phyloP scores from a whole-genome alignment of 2,888 invertebrate species.

The Mimas tiliae region DNA sequence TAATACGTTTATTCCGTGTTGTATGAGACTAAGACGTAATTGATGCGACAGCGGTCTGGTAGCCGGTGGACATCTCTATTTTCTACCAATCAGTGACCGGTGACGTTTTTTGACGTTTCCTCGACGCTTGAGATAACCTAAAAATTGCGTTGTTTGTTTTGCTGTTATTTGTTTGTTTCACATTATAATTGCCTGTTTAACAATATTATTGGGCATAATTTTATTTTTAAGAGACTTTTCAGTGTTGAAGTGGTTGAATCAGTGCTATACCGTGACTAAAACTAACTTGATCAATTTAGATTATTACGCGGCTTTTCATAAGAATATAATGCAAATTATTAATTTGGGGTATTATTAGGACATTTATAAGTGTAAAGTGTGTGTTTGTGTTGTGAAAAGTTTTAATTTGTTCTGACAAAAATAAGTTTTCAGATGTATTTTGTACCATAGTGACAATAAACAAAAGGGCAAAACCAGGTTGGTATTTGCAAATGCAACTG shows the following conservation, averaged over 20 bases:
- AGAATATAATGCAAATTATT: background rate
- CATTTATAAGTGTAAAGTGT: slow-evolving; percentile 3
- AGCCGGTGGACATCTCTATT: too few relatives aligned
- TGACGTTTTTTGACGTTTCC: slow-evolving; percentile 45
- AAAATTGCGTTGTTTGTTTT: slow-evolving; percentile 47
- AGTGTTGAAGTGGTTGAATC: background rate
- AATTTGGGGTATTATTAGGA: too few relatives aligned
- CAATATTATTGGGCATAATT: background rate
- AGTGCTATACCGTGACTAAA: slow-evolving; percentile 2
- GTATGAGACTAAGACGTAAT: too few relatives aligned
- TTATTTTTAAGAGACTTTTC: background rate
- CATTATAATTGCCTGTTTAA: slow-evolving; percentile 1
- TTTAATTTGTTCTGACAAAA: background rate
- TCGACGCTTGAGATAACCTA: slow-evolving; percentile 52
- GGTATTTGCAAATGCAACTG: background rate
- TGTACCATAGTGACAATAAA: background rate
- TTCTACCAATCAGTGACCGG: background rate
- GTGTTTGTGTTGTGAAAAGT: background rate
- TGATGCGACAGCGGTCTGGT: too few relatives aligned
- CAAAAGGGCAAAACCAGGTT: background rate
- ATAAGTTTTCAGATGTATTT: background rate
- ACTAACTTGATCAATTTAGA: slow-evolving; percentile 2
- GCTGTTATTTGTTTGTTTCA: slow-evolving; percentile 28
- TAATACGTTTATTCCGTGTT: too few relatives aligned
- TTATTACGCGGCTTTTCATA: slow-evolving; percentile 14